A percentile compares a stretch with the other conserved stretches of the same genome.
These are phyloP conservation scores for Falco columbarius DNA, from an alignment of 2,797 vertebrate species.

Conservation along the genomic window DNA sequence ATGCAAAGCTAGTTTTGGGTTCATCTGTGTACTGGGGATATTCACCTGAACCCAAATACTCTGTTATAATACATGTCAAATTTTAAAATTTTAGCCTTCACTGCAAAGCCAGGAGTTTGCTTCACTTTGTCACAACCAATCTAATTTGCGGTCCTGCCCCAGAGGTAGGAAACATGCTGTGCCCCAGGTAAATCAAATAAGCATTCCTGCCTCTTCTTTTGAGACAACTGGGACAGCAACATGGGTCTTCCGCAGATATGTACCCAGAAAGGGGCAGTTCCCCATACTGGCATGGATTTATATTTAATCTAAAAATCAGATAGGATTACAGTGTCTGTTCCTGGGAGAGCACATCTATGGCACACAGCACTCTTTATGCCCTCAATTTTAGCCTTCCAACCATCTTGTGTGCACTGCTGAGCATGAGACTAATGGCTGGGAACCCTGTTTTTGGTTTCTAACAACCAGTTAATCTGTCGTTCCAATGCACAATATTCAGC, in stretches of 20 bases:
- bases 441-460: not conserved
- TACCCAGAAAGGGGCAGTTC: not conserved
- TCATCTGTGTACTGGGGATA: not conserved
- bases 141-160: not conserved
- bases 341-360: not conserved
- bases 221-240: not conserved
- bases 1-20: not conserved
- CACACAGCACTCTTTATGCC: not conserved
- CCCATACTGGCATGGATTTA: not conserved
- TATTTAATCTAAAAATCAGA: not conserved
- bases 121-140: not conserved
- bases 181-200: not conserved
- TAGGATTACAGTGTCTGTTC: not conserved
- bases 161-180: not conserved
- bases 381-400: not conserved
- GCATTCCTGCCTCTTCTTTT: not conserved
- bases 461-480: not conserved
- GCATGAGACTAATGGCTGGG: not conserved
- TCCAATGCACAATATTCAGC: fast-evolving
- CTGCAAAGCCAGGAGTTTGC: not conserved
- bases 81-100: not conserved
- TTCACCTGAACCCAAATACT: not conserved
- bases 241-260: not conserved
- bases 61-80: not conserved
- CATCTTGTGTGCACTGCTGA: not conserved